These are phyloP conservation scores for Drepana arcuata DNA, from an alignment of 1,140 invertebrate species.

Conservation along the genomic window DNA sequence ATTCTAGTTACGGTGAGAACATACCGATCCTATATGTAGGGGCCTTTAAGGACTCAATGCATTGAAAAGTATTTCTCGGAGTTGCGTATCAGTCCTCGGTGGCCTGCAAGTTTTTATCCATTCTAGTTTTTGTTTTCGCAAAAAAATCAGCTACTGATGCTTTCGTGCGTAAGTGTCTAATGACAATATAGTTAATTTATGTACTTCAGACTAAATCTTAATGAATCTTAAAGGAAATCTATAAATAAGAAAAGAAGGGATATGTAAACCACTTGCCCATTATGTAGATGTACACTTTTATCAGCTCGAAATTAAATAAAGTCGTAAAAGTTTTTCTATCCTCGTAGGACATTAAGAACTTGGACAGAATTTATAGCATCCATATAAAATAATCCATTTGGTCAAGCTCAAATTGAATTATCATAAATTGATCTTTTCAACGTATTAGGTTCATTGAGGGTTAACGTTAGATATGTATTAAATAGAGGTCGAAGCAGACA, in stretches of 20 bases:
- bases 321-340: conserved; percentile 18
- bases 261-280: background rate
- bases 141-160: background rate
- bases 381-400: conserved; percentile 19
- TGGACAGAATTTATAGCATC: conserved; percentile 21
- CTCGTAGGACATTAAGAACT: conserved; percentile 13
- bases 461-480: conserved; percentile 51
- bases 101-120: conserved; percentile 32
- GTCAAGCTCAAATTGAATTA: conserved; percentile 33
- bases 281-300: conserved; percentile 1
- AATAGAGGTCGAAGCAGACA: conserved; percentile 28
- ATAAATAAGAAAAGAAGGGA: background rate
- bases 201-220: too few relatives aligned
- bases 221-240: background rate
- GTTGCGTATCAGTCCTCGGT: conserved; percentile 35
- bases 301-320: conserved; percentile 6
- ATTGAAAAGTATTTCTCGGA: conserved; percentile 36
- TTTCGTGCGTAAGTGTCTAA: too few relatives aligned
- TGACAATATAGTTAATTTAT: too few relatives aligned
- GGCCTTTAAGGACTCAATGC: conserved; percentile 28
- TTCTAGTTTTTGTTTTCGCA: conserved; percentile 18
- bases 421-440: conserved; percentile 42
- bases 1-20: too few relatives aligned
- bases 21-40: conserved; percentile 20
- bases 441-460: conserved; percentile 40